phyloP scores from a whole-genome alignment of 2,113 vertebrate species.

The Oceanodroma tethys region DNA sequence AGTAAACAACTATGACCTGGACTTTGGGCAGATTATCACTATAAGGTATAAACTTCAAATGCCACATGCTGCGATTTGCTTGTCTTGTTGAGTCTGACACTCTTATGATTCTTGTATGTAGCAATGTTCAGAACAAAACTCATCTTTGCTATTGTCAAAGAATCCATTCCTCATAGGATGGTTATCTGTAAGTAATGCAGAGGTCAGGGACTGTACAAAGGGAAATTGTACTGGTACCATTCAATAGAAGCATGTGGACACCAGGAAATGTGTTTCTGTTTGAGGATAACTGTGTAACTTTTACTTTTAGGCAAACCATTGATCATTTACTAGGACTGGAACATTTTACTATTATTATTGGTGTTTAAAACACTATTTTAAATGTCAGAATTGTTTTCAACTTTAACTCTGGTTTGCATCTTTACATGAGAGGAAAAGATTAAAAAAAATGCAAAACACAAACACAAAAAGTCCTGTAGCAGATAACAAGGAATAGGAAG shows the following conservation, averaged over 20 bases:
- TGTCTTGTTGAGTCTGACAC: background rate
- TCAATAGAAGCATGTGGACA: background rate
- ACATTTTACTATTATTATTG: background rate
- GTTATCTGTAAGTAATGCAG: background rate
- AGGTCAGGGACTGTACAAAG: background rate
- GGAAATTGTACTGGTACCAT: background rate
- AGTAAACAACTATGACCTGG: conserved; percentile 96
- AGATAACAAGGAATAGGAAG: background rate
- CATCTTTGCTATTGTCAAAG: background rate
- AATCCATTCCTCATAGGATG: background rate
- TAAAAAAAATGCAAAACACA: background rate
- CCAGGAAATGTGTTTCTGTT: background rate
- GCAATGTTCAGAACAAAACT: background rate
- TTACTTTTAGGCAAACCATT: background rate
- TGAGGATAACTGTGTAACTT: background rate
- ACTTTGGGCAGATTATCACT: conserved; percentile 96
- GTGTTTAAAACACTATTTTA: background rate
- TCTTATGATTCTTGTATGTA: fast-evolving
- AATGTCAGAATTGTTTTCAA: background rate
- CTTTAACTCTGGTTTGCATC: background rate
- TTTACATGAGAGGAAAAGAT: background rate
- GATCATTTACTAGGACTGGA: background rate
- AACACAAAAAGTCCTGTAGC: background rate
- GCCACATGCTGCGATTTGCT: background rate
- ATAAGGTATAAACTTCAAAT: conserved; percentile 82